phyloP scores from a whole-genome alignment of 1,140 invertebrate genomes.

The Oreohelix idahoensis region DNA sequence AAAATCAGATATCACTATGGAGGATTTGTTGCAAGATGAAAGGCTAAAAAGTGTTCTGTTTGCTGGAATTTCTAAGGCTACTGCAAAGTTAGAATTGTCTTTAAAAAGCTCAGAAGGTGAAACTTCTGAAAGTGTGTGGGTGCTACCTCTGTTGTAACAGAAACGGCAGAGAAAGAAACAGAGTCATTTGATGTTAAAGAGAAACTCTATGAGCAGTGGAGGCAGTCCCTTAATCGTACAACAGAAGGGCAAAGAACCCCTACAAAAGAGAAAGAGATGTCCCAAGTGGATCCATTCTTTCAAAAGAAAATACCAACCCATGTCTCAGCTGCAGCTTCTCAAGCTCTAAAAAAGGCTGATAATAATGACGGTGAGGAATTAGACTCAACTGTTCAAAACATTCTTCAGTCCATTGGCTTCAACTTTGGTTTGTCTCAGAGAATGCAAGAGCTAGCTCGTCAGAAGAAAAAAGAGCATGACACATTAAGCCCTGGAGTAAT shows the following conservation, averaged over 20 bases:
- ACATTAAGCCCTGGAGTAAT: slow-evolving; percentile 50
- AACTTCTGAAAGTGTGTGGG: background rate
- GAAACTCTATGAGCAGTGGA: slow-evolving; percentile 48
- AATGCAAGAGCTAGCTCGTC: slow-evolving; percentile 69
- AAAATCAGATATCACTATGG: background rate
- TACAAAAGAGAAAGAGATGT: background rate
- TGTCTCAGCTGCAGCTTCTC: background rate
- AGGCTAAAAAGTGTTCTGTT: slow-evolving; percentile 35
- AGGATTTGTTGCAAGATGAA: slow-evolving; percentile 33
- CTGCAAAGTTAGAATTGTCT: slow-evolving; percentile 31
- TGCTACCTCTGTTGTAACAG: slow-evolving; percentile 21
- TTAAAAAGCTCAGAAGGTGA: background rate
- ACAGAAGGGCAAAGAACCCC: background rate
- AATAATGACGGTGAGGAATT: slow-evolving; percentile 52
- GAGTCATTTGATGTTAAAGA: slow-evolving; percentile 43
- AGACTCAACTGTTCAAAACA: slow-evolving; percentile 71
- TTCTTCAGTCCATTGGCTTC: slow-evolving; percentile 71
- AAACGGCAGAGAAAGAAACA: background rate
- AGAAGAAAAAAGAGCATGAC: slow-evolving; percentile 53
- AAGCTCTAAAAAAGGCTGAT: slow-evolving; percentile 8
- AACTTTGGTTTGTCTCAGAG: slow-evolving; percentile 72
- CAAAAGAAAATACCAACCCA: background rate
- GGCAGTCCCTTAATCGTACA: slow-evolving; percentile 23
- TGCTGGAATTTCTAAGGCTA: slow-evolving; percentile 40
- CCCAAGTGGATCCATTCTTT: slow-evolving; percentile 9